Conservation (phyloP, 1,140 invertebrate genomes). For the Temnothorax curvispinosus region DNA sequence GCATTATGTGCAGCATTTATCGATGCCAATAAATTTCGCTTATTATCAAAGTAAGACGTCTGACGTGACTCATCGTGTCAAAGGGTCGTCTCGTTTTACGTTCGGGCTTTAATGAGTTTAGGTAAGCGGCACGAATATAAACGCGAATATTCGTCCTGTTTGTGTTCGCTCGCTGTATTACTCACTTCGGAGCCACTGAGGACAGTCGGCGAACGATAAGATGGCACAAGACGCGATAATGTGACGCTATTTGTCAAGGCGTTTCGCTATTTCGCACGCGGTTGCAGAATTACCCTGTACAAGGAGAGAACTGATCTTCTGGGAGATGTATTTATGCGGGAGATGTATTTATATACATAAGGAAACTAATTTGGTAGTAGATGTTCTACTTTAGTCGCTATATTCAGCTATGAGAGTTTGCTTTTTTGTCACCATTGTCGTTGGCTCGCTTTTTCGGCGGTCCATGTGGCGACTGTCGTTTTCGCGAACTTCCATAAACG, state of each 20-base stretch:
- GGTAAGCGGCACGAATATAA: constrained; percentile 6
- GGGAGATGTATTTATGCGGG: constrained; percentile 12
- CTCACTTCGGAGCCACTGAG: constrained; percentile 13
- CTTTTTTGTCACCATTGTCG: not conserved
- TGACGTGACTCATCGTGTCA: not conserved
- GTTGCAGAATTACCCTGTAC: constrained; percentile 23
- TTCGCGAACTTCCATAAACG: constrained; percentile 4
- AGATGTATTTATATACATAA: constrained; percentile 20
- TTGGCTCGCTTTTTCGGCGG: not conserved
- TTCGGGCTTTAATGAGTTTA: constrained; percentile 32
- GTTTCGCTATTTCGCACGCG: constrained; percentile 27
- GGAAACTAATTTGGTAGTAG: constrained; percentile 35
- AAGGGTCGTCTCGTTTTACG: constrained; percentile 28
- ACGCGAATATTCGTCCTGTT: not conserved
- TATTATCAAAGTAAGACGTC: constrained; percentile 8
- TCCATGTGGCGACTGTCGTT: not conserved
- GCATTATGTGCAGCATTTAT: not conserved
- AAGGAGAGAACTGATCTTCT: constrained; percentile 26
- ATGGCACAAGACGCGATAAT: constrained; percentile 49
- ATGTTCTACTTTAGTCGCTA: not conserved
- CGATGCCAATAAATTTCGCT: not conserved
- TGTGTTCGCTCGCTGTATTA: constrained; percentile 4
- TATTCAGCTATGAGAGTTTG: too few species aligned
- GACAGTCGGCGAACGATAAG: constrained; percentile 37
- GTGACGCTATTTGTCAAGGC: constrained; percentile 18